Base-by-base conservation (phyloP, 2,888 invertebrate genomes). In the Cybosia mesomella region DNA sequence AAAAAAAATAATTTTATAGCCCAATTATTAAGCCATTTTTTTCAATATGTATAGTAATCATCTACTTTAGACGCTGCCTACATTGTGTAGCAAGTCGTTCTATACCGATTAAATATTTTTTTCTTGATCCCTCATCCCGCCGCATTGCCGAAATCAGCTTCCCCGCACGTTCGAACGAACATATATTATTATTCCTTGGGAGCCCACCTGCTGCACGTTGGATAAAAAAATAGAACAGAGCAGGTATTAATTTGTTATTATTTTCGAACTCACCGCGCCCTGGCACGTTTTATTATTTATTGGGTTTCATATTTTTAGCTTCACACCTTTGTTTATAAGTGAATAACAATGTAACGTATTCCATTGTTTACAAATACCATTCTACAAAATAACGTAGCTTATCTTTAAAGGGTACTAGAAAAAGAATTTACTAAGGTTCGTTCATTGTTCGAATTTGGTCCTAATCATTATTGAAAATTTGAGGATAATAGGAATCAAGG, bases 141-240 rank as follows among this genome's bases (percentile, higher is more conserved):
- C 80, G 79, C 68, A 75, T 58, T 67, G 72, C 72, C 77, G 79
- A 85, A 28, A 81, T 77, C 64, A 71, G 80, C 80, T 83, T 86
- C 84, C 83, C 82, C 81, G 74, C 82, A 81, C 73, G 79, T 84
- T 81, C 79, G 77, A 73, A 73, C 67, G 21, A 58, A 68, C 74
- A 8, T 85, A 88, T 90, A 58, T 89, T 86, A 77, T 76, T 74
- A 58, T 70, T 67, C 59, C 43, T 61, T 60, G n/a, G 24, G 79
- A 77, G 79, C 77, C 78, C 92, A 92, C 91, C 92, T 92, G 92
- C 89, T 83, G 72, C 68, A 64, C 74, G 72, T 68, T 66, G 77
- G 79, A 84, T 86, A 87, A 88, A 89, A 85, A 84, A 84, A 43
- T 70, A 65, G 68, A 74, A 67, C 71, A 68, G 73, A 75, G 76